A percentile compares a stretch with the other conserved stretches of the same genome.
phyloP scores from a whole-genome alignment of 1,140 invertebrate genomes.

The Samia ricini region DNA sequence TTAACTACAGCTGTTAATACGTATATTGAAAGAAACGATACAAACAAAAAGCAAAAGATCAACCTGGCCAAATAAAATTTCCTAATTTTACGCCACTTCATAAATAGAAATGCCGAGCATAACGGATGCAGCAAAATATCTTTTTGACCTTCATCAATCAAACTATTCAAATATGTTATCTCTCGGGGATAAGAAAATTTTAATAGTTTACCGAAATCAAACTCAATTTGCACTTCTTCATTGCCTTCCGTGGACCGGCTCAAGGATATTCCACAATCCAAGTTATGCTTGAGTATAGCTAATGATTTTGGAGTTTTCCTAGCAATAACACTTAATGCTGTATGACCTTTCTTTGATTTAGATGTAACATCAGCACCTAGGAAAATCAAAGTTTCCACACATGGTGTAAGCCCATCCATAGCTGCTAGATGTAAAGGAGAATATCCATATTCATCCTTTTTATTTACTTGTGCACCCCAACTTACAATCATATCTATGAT shows the following conservation, averaged over 20 bases:
- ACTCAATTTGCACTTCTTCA: slow-evolving; percentile 80
- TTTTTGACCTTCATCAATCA: slow-evolving; percentile 80
- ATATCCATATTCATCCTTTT: slow-evolving; percentile 82
- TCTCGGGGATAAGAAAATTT: slow-evolving; percentile 79
- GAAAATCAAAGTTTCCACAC: slow-evolving; percentile 81
- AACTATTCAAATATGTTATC: slow-evolving; percentile 80
- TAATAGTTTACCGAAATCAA: slow-evolving; percentile 79
- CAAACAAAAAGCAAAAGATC: slow-evolving; percentile 80
- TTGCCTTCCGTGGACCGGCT: slow-evolving; percentile 76
- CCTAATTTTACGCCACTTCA: slow-evolving; percentile 83
- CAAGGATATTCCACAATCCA: slow-evolving; percentile 79
- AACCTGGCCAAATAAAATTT: slow-evolving; percentile 81
- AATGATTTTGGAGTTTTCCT: slow-evolving; percentile 80
- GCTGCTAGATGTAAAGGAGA: slow-evolving; percentile 84
- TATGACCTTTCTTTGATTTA: slow-evolving; percentile 79
- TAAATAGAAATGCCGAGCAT: slow-evolving; percentile 80
- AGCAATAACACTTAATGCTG: slow-evolving; percentile 80
- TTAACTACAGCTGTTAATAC: slow-evolving; percentile 77
- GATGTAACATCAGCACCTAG: slow-evolving; percentile 82
- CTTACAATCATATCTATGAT: slow-evolving; percentile 78
- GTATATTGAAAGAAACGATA: slow-evolving; percentile 79
- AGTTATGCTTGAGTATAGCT: slow-evolving; percentile 75
- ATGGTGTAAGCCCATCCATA: slow-evolving; percentile 80
- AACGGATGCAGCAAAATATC: slow-evolving; percentile 81
- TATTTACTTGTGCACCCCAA: slow-evolving; percentile 77